Percentiles rank a stretch among this genome's conserved stretches.
Conservation (phyloP, 2,888 invertebrate species). For the Sepioteuthis lessoniana region DNA sequence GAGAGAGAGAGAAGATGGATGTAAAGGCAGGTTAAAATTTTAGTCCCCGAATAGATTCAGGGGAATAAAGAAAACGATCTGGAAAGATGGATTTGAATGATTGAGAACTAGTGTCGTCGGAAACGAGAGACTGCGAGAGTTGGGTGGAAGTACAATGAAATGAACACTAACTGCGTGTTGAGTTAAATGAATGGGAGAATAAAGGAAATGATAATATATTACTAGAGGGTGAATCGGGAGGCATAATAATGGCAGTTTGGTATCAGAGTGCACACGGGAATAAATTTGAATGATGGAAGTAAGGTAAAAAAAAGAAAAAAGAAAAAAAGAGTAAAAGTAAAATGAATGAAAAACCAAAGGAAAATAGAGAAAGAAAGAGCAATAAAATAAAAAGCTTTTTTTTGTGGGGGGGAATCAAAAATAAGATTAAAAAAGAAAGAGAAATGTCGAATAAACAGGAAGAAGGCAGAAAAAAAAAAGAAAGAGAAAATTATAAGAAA, state of each 20-base stretch:
- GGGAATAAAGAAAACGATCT: neutral
- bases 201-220: constrained; percentile 4
- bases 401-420: neutral
- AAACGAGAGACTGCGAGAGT: neutral
- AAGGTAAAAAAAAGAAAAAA: neutral
- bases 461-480: no score
- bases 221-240: neutral
- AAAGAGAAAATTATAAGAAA: no score
- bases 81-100: neutral
- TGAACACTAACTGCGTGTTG: neutral
- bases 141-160: neutral
- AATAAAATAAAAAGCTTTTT: neutral
- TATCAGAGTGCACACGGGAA: neutral
- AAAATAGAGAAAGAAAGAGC: neutral
- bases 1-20: neutral
- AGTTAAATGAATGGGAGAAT: neutral
- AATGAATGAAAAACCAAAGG: neutral
- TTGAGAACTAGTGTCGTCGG: neutral
- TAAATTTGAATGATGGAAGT: neutral
- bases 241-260: neutral
- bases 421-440: neutral
- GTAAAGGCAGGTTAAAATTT: neutral
- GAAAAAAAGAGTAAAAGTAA: neutral
- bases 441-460: no score
- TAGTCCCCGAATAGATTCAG: neutral